Conservation (phyloP, 2,797 vertebrate species). For the Acanthurus leucopareius region DNA sequence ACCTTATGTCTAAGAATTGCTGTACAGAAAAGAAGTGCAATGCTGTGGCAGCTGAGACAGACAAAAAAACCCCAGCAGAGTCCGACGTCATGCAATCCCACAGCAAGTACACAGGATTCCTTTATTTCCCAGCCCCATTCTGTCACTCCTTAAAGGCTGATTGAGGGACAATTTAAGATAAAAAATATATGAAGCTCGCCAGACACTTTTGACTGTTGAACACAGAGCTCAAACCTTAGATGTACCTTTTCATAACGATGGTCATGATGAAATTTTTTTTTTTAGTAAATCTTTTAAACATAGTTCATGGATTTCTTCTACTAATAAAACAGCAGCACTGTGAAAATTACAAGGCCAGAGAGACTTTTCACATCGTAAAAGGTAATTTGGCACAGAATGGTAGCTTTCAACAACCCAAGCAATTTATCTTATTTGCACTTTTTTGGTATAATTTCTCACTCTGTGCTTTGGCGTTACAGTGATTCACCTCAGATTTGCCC, state of each 20-base stretch:
- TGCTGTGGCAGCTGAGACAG: slow-evolving; percentile 31
- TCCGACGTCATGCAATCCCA: slow-evolving; percentile 62
- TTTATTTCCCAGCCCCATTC: slow-evolving; percentile 61
- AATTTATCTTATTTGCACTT: slow-evolving; percentile 27
- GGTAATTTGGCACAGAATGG: slow-evolving; percentile 10
- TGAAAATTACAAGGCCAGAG: not conserved
- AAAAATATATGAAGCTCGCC: slow-evolving; percentile 22
- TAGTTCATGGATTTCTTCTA: slow-evolving; percentile 16
- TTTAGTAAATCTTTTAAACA: slow-evolving; percentile 15
- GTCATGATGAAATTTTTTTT: slow-evolving; percentile 21
- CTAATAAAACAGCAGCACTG: slow-evolving; percentile 18
- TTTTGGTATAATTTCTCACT: slow-evolving; percentile 15
- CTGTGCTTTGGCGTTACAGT: slow-evolving; percentile 23
- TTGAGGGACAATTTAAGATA: slow-evolving; percentile 37
- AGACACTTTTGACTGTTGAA: slow-evolving; percentile 3
- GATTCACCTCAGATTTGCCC: slow-evolving; percentile 10
- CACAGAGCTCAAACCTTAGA: slow-evolving; percentile 40
- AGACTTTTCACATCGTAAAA: not conserved
- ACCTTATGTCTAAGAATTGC: slow-evolving; percentile 57
- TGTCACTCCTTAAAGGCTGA: slow-evolving; percentile 58
- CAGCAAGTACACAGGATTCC: slow-evolving; percentile 58
- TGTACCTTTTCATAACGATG: slow-evolving; percentile 1
- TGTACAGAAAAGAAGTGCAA: slow-evolving; percentile 41
- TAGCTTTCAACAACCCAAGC: slow-evolving; percentile 29
- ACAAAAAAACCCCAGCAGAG: slow-evolving; percentile 30